Evolutionary conservation across 2,888 invertebrate genomes (phyloP).

Genomic region (Tromatobia lineatoria): DNA sequence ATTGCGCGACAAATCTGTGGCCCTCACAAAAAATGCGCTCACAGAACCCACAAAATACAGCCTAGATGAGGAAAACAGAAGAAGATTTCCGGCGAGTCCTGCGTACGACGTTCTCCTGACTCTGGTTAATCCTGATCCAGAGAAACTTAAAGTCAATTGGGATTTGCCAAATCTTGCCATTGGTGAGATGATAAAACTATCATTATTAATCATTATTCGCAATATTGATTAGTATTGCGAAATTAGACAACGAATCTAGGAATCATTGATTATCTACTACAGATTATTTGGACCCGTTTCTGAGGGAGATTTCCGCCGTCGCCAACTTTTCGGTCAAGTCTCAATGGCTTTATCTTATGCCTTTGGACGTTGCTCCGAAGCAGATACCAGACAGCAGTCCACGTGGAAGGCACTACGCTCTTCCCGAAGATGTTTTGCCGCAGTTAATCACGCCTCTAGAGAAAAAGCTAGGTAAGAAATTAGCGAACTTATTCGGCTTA

Average conservation of each 20-base stretch:
- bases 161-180: conserved; percentile 90
- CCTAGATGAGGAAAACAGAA: conserved; percentile 83
- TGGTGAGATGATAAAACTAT: conserved; percentile 84
- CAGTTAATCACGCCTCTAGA: conserved; percentile 95
- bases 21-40: conserved; percentile 81
- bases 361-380: conserved; percentile 91
- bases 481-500: not conserved
- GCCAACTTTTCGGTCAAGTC: conserved; percentile 94
- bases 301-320: conserved; percentile 89
- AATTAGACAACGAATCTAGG: conserved; percentile 7
- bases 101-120: conserved; percentile 94
- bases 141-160: conserved; percentile 89
- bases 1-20: conserved; percentile 85
- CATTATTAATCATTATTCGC: too few relatives aligned
- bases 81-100: conserved; percentile 87
- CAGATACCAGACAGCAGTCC: conserved; percentile 87
- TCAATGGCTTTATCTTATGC: conserved; percentile 94
- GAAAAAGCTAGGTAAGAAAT: conserved; percentile 89
- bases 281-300: conserved; percentile 93
- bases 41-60: conserved; percentile 82
- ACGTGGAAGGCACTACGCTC: conserved; percentile 88
- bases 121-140: conserved; percentile 93
- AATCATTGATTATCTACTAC: conserved; percentile 75
- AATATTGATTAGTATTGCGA: not conserved
- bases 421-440: conserved; percentile 91